Evolutionary conservation across 2,113 vertebrate genomes (phyloP), one percentile per base, ranked within the genome.

Genomic region (Strix uralensis): DNA sequence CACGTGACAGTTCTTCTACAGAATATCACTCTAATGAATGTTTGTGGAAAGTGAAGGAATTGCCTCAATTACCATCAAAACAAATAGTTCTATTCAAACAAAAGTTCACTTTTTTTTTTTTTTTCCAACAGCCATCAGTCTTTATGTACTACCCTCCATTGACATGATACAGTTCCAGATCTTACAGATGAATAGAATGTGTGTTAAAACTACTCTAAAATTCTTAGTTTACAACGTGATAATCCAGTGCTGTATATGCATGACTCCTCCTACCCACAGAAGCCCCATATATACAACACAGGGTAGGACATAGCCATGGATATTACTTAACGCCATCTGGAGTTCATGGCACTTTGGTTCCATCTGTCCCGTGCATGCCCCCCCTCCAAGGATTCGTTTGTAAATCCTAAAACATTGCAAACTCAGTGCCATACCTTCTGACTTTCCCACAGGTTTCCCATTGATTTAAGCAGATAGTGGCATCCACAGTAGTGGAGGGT

Each of bases 41-140:
- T 92, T 95, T 96, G 92, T 74, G 89, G 78, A 85, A 96, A 95
- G 95, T 85, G 86, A 95, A 92, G 89, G 95, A 96, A 94, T 92
- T 92, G 86, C 91, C 86, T 95, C 92, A 95, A 95, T 95, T 95
- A 94, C 88, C 91, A 97, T 91, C 91, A 97, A 97, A 97, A 94
- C 80, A 94, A 96, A 91, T 57, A 97, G 77, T 92, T 92, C 89
- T 38, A 94, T 46, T 91, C 81, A 87, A 94, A 96, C 67, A 92
- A 91, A 92, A 94, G 86, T 94, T 92, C 67, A 83, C 46, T 34
- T 88, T 91, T 94, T 86, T 77, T 54, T 77, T 54, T 65, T 52
- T 40, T 54, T 65, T 52, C n/a, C 38, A 81, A 34, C 78, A 81
- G 77, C 87, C 92, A 86, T 84, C 94, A 89, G 78, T 85, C 84